Conservation (phyloP, 2,113 vertebrate species). For the Toxotes jaculatrix region DNA sequence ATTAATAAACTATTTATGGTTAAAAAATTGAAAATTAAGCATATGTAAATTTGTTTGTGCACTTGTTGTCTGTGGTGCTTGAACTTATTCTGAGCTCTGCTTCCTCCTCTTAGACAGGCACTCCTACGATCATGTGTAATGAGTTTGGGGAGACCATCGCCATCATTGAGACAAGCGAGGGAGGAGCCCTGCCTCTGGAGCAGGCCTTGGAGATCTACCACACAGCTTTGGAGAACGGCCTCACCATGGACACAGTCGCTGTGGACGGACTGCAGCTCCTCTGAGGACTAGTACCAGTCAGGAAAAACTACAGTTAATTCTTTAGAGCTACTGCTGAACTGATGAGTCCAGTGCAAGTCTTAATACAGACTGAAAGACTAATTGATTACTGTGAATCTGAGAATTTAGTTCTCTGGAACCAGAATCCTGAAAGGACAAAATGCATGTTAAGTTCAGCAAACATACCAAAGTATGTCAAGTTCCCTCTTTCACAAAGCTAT, state of each 20-base stretch:
- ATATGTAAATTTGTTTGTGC: not conserved
- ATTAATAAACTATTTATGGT: not conserved
- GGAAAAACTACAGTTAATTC: not conserved
- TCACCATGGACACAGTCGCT: conserved; percentile 83
- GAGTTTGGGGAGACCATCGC: conserved; percentile 93
- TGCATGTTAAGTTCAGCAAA: conserved; percentile 15
- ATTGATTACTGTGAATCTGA: conserved; percentile 24
- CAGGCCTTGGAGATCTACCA: conserved; percentile 89
- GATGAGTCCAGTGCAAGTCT: not conserved
- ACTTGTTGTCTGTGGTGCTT: not conserved
- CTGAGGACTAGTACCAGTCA: conserved; percentile 51
- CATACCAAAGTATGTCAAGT: conserved; percentile 54
- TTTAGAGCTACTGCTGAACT: not conserved
- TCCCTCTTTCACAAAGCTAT: not conserved
- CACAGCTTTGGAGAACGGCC: conserved; percentile 86
- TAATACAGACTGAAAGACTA: conserved; percentile 18
- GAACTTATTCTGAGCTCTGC: not conserved
- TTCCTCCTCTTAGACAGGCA: conserved; percentile 63
- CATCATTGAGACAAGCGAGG: conserved; percentile 91
- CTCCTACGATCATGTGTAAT: conserved; percentile 90
- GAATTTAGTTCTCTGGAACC: not conserved
- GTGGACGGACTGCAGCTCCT: conserved; percentile 82
- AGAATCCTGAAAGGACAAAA: conserved; percentile 9
- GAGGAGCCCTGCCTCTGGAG: conserved; percentile 83
- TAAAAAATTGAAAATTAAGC: not conserved